Percentiles rank a stretch among this genome's conserved stretches.
phyloP scores from a whole-genome alignment of 1,140 invertebrate species.

The Drosophila burlai region DNA sequence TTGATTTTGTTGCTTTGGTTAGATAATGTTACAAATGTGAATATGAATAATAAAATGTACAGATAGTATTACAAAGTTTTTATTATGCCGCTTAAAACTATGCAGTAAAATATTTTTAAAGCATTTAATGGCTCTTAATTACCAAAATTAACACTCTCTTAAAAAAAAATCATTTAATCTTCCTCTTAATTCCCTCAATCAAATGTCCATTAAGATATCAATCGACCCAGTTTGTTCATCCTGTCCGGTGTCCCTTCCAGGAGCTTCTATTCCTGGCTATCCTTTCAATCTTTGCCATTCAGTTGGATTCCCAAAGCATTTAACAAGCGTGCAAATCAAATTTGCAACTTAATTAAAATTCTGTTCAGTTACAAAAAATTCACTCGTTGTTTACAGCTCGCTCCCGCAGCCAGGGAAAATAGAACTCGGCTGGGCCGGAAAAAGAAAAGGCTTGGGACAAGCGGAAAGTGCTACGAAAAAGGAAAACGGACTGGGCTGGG shows the following conservation, averaged over 20 bases:
- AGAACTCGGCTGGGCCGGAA: constrained; percentile 36
- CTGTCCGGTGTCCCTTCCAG: not conserved
- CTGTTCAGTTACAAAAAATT: constrained; percentile 57
- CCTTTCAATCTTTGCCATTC: constrained; percentile 6
- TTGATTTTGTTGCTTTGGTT: not conserved
- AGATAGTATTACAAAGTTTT: not conserved
- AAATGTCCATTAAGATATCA: not conserved
- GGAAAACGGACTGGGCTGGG: constrained; percentile 6
- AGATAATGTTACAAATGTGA: not conserved
- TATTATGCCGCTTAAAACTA: not conserved
- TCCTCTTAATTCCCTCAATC: not conserved
- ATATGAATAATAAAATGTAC: too few species aligned
- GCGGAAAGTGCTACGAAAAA: not conserved
- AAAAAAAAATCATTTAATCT: too few species aligned
- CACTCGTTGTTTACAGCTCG: constrained; percentile 34
- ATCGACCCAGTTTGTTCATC: not conserved
- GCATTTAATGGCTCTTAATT: not conserved
- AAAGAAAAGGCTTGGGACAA: constrained; percentile 31
- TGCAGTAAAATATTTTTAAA: not conserved
- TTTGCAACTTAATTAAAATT: constrained; percentile 81
- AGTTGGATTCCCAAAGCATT: constrained; percentile 48
- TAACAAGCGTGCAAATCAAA: constrained; percentile 77
- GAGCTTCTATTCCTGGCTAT: not conserved
- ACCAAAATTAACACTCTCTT: too few species aligned
- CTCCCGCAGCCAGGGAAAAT: constrained; percentile 23